These are phyloP conservation scores for Dynastes tityus DNA, from an alignment of 2,888 invertebrate genomes.

Conservation along the genomic window DNA sequence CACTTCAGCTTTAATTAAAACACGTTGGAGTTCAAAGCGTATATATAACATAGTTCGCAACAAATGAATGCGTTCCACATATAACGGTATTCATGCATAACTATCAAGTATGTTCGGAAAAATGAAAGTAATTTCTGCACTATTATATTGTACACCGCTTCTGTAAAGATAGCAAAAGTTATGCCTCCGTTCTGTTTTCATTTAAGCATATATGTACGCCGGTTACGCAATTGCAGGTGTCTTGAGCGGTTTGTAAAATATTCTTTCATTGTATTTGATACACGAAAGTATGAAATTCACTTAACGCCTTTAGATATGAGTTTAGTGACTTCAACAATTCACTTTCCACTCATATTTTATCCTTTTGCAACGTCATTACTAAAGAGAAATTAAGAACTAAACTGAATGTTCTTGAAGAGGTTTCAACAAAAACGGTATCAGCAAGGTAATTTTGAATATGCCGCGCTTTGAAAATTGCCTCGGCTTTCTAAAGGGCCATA, in stretches of 20 bases:
- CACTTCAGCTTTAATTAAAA: conserved; percentile 28
- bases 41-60: conserved; percentile 22
- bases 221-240: conserved; percentile 16
- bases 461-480: too few relatives aligned
- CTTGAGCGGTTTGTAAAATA: conserved; percentile 4
- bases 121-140: conserved; percentile 44
- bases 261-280: neutral
- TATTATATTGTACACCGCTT: conserved; percentile 33
- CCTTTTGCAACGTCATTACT: too few relatives aligned
- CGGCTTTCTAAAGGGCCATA: too few relatives aligned
- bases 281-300: neutral
- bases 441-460: too few relatives aligned
- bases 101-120: conserved; percentile 33
- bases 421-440: too few relatives aligned
- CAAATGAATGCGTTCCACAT: conserved; percentile 44
- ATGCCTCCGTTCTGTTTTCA: conserved; percentile 22
- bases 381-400: too few relatives aligned
- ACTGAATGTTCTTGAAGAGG: too few relatives aligned
- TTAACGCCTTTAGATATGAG: neutral
- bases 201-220: conserved; percentile 21
- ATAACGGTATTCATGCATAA: conserved; percentile 37
- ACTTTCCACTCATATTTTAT: too few relatives aligned
- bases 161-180: conserved; percentile 46
- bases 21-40: conserved; percentile 37
- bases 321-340: too few relatives aligned